Base-by-base conservation (phyloP, 2,888 invertebrate genomes). In the Diaprepes abbreviatus region DNA sequence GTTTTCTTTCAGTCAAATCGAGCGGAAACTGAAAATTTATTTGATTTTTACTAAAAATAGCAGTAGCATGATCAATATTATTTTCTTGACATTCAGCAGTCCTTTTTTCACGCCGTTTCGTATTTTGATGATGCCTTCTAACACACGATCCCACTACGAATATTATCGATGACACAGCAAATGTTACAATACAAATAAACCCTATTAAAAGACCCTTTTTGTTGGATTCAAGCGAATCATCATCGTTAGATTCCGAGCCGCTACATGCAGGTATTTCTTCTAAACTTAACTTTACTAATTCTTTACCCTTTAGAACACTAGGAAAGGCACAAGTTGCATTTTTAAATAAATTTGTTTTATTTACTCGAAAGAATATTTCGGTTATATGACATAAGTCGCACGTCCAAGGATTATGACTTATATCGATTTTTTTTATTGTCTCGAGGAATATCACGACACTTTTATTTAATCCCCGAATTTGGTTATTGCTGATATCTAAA, bases 401-500 rank as follows among this genome's bases (percentile, higher is more conserved):
- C 9, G 87, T 85, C 90, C 91, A 92, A n/a, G 87, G 86, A 79
- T 92, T 92, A 57, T 85, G 86, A n/a, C 86, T 83, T 57, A 92
- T 81, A 77, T 86, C 83, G 1, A 90, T 83, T 35, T 84, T 81
- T 2, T 86, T 84, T 70, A 90, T 85, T 7, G 86, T 86, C 78
- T 90, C 90, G 55, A 92, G 79, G 71, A 88, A 85, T 43, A 86
- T 83, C 48, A 91, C 82, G 31, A 89, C 85, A 33, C 86, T 82
- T 73, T 89, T 89, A 72, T 87, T 87, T 59, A 92, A 84, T 43
- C 89, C 89, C 74, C 88, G 87, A 74, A 94, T 84, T 79, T 88
- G 87, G 83, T 94, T 94, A 75, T 89, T 85, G n/a, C 92, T 92
- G 75, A 93, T 83, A 83, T 94, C 93, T 73, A 94, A 83, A 76